Evolutionary conservation across 2,797 vertebrate genomes (phyloP).

Genomic region (Ciconia nigra): DNA sequence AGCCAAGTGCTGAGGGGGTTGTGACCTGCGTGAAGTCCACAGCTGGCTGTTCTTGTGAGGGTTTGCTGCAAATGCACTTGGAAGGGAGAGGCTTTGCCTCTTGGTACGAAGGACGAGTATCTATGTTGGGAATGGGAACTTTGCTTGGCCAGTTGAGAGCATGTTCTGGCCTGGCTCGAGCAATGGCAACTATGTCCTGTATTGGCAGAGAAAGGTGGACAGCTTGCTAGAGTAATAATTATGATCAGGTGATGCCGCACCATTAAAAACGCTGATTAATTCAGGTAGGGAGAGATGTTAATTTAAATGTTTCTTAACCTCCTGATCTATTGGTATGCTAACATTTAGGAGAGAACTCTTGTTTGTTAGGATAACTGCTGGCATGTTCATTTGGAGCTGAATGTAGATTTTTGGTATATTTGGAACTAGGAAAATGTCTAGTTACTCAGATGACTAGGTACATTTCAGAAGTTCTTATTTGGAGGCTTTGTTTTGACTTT

Average conservation of each 20-base stretch:
- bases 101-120: background rate
- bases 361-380: background rate
- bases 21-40: background rate
- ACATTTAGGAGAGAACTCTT: background rate
- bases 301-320: background rate
- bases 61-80: fast-evolving
- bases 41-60: background rate
- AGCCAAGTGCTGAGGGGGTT: background rate
- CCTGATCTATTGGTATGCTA: background rate
- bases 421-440: constrained; percentile 14
- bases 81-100: background rate
- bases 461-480: background rate
- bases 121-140: background rate
- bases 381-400: background rate
- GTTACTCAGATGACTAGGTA: constrained; percentile 54
- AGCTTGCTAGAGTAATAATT: background rate
- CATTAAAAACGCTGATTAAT: background rate
- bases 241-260: background rate
- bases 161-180: background rate
- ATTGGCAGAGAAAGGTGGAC: background rate
- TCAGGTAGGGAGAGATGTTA: background rate
- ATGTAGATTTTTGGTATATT: background rate
- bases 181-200: fast-evolving
- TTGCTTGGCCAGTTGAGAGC: background rate
- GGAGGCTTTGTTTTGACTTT: constrained; percentile 36